Base-by-base conservation (phyloP, 2,113 vertebrate species). In the Bos indicus region DNA sequence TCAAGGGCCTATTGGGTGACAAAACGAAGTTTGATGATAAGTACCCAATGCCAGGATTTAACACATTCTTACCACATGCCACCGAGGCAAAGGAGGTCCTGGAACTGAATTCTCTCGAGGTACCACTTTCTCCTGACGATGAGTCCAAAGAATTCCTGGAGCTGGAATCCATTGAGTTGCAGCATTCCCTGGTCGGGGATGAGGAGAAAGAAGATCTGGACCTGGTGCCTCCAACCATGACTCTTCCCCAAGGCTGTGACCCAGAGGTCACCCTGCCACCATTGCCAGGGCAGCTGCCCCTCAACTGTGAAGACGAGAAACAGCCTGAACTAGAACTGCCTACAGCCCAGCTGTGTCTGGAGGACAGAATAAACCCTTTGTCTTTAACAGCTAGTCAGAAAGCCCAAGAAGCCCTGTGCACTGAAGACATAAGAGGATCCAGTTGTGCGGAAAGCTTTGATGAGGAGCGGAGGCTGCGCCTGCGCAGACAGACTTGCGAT, bases 81-180 rank as follows among this genome's bases (percentile, higher is more conserved):
- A 82, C 59, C 62, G 91, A 97, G 80, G 52, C 64, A 8, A 95
- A 98, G 86, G 62, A 97, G 86, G 11, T 64, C 0, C 2, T 97
- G 78, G 97, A 98, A 84, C n/a, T 80, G 33, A 90, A 85, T 57
- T 96, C 96, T 2, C 71, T 96, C 7, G 98, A 98, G 93, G 43
- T 88, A 3, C 97, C 62, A 2, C 51, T 96, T 46, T 90, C 26
- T 0, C 95, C 36, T 0, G 77, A 86, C 15, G 91, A 87, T 12
- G 97, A 98, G 84, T 87, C 84, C 36, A 94, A 90, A 96, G 96
- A 98, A 0, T 97, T 98, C 97, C 81, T 98, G 46, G 96, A 98
- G 91, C 36, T 89, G 52, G 95, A 97, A 23, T 26, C 94, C 97
- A 9, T 57, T 7, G 81, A 95, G 40, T 85, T 91, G 51, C 96